A percentile compares a stretch with the other conserved stretches of the same genome.
Evolutionary conservation across 2,888 invertebrate genomes (phyloP).

Genomic region (Tetragnatha montana): DNA sequence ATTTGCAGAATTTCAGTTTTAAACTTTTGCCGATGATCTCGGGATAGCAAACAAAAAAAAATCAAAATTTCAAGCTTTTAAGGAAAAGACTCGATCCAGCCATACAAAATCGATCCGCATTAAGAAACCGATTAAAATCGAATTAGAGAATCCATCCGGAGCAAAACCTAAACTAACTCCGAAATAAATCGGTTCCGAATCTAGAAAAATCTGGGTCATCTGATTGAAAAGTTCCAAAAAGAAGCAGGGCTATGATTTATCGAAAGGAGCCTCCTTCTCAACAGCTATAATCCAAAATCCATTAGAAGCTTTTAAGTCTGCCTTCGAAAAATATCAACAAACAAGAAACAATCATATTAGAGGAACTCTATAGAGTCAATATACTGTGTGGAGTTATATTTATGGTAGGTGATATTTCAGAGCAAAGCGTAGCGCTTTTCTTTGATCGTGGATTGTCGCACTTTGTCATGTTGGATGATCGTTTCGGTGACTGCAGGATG

Average conservation of each 20-base stretch:
- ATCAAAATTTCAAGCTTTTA: too few relatives aligned
- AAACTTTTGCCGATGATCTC: too few relatives aligned
- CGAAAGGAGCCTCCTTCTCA: background rate
- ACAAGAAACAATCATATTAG: background rate
- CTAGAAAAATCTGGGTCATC: background rate
- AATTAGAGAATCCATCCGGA: too few relatives aligned
- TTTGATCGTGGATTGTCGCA: background rate
- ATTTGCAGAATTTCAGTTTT: too few relatives aligned
- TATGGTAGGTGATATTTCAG: conserved; percentile 28
- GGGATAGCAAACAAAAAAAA: too few relatives aligned
- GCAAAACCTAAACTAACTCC: too few relatives aligned
- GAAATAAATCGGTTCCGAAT: background rate
- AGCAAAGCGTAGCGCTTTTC: conserved; percentile 3
- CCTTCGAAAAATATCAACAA: background rate
- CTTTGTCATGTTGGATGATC: background rate
- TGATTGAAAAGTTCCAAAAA: conserved; percentile 1
- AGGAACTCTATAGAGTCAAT: conserved; percentile 2
- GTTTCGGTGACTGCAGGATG: too few relatives aligned
- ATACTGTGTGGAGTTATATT: background rate
- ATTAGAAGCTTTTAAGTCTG: conserved; percentile 28
- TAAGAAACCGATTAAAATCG: too few relatives aligned
- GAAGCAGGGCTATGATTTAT: conserved; percentile 26
- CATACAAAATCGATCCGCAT: too few relatives aligned
- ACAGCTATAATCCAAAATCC: conserved; percentile 40
- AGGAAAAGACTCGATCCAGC: too few relatives aligned